These are phyloP conservation scores for Coboldia fuscipes DNA, from an alignment of 1,140 invertebrate species.

Conservation along the genomic window DNA sequence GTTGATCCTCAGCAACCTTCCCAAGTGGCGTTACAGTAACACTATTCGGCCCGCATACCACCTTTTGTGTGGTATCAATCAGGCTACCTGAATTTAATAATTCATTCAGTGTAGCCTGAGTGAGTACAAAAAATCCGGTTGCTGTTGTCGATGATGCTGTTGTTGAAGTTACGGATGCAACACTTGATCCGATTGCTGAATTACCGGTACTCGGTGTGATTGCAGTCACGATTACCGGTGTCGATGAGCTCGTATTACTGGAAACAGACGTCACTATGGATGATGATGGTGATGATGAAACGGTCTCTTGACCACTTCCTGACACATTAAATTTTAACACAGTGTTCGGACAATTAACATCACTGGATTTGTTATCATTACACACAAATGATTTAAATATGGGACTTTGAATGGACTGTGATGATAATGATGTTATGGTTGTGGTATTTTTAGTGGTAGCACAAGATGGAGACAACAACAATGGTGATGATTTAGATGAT, in stretches of 20 bases:
- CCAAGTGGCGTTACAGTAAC: too few species aligned
- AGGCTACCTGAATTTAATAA: background rate
- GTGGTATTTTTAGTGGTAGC: background rate
- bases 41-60: too few species aligned
- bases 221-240: background rate
- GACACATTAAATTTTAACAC: slow-evolving; percentile 20
- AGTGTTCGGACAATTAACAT: slow-evolving; percentile 11
- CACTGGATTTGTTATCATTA: too few species aligned
- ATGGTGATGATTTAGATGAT: background rate
- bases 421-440: too few species aligned
- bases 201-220: slow-evolving; percentile 1
- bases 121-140: background rate
- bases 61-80: background rate
- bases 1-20: too few species aligned
- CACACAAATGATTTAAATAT: too few species aligned
- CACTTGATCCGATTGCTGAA: slow-evolving; percentile 1
- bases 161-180: background rate
- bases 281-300: slow-evolving; percentile 3
- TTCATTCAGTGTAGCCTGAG: background rate
- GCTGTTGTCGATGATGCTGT: background rate
- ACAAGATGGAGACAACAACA: background rate
- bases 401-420: too few species aligned
- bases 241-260: background rate
- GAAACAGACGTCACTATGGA: background rate
- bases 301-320: slow-evolving; percentile 1